These are phyloP conservation scores for Scophthalmus maximus DNA, from an alignment of 2,113 vertebrate species.

Conservation along the genomic window DNA sequence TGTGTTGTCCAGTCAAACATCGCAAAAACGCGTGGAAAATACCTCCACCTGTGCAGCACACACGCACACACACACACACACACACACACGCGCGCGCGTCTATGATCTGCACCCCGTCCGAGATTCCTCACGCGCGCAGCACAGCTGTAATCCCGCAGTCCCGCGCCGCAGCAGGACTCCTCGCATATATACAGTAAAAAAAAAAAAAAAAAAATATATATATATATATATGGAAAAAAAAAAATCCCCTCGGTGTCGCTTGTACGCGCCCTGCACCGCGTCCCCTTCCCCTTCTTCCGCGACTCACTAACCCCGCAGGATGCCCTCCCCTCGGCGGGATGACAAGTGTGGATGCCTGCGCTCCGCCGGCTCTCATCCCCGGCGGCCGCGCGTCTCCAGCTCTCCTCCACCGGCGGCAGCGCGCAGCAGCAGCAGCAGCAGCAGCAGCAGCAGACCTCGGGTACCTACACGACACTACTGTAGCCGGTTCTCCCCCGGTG, in stretches of 20 bases:
- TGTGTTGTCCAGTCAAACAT: background rate
- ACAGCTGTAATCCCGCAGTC: slow-evolving; percentile 47
- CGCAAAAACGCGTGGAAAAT: background rate
- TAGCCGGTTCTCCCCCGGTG: slow-evolving; percentile 27
- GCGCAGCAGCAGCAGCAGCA: background rate
- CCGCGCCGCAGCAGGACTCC: slow-evolving; percentile 47
- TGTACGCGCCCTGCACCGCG: slow-evolving; percentile 37
- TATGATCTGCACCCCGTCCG: slow-evolving; percentile 1
- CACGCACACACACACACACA: background rate
- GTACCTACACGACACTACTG: too few species aligned
- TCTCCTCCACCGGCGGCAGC: background rate
- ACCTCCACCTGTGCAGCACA: slow-evolving; percentile 1
- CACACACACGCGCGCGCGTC: background rate
- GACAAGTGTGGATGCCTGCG: too few species aligned
- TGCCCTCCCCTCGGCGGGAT: too few species aligned
- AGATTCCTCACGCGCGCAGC: slow-evolving; percentile 22
- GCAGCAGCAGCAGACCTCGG: slow-evolving; percentile 1
- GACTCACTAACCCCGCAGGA: background rate
- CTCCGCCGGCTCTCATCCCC: slow-evolving; percentile 26
- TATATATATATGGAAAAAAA: too few species aligned
- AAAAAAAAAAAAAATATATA: too few species aligned
- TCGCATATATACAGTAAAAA: too few species aligned
- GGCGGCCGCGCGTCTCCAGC: background rate
- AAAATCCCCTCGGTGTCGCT: too few species aligned
- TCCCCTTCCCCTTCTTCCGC: slow-evolving; percentile 47